Evolutionary conservation across 2,888 invertebrate genomes (phyloP), one percentile per base, ranked within the genome.

Genomic region (Gisinianus flammeolus): DNA sequence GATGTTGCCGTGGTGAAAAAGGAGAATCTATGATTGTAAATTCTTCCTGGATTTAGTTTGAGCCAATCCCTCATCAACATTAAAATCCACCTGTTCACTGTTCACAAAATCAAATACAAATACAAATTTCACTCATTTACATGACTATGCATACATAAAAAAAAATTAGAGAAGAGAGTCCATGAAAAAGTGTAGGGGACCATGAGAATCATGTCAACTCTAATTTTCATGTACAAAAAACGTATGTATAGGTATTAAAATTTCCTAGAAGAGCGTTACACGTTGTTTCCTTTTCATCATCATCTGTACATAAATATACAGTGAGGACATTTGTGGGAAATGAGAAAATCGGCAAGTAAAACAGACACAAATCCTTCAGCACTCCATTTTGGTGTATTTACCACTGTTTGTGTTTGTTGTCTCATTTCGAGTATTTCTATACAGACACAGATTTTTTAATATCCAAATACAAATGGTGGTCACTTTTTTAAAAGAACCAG

Each of bases 301-400:
- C n/a, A n/a, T 26, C 28, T 12, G 4, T 26, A 22, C 12, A 12
- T 62, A 0, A 16, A 12, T 26, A 26, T 26, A 12, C 4, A 6
- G 12, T n/a, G n/a, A n/a, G n/a, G n/a, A n/a, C n/a, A n/a, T 16
- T 62, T 26, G 62, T 62, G 62, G 62, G 62, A 62, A 62, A 28
- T 62, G 62, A 62, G 26, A 28, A 44, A 19, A 44, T 16, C 12
- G 6, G 2, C 12, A 44, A 44, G 44, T 16, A 44, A 44, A 16
- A 35, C 44, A 44, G 2, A 44, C 44, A 44, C 44, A 44, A 44
- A n/a, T n/a, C n/a, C n/a, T 44, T 2, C 44, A 44, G n/a, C 44
- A 44, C 12, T 44, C 44, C 6, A 44, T 44, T 44, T 6, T 44
- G 2, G 44, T 44, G 3, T 44, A 44, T n/a, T n/a, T n/a, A n/a